Base-by-base conservation (phyloP, 1,140 invertebrate genomes). In the Psilanteris sp. region DNA sequence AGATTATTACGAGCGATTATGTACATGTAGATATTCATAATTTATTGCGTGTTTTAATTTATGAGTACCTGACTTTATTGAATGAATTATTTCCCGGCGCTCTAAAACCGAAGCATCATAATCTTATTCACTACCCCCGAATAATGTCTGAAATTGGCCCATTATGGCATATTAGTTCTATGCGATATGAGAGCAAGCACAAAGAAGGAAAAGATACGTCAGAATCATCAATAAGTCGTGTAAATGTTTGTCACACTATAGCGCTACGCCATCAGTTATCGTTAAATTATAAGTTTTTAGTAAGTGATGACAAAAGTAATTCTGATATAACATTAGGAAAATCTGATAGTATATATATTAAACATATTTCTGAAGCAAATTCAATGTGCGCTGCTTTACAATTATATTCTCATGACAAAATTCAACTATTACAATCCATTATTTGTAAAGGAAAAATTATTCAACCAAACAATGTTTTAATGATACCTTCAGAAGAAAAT, bases 211-310 rank as follows among this genome's bases (percentile, higher is more conserved):
- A 3, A 26, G n/a, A 4, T 1, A 26, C 24, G 7, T 26, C 24
- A 1, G 3, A 4, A 3, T 3, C n/a, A 26, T 26, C 24, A 14
- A 16, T 5, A 4, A 36, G 32, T 36, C 32, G 32, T 10, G 14
- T 36, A 1, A 36, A 36, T 16, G n/a, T 36, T 36, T 36, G 32
- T 36, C 1, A 14, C 4, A 43, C 6, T 2, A 43, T 43, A 4
- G 39, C 39, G 14, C 11, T 43, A 22, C 24, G 26, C 11, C 18
- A 36, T 26, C 18, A 26, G 8, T 43, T 43, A n/a, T 11, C 24
- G 7, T 14, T 4, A 7, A 36, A 36, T 16, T 36, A 11, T 20
- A n/a, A 32, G 2, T 7, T 32, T 32, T 32, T 32, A 2, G n/a
- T 32, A n/a, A n/a, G n/a, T n/a, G n/a, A n/a, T n/a, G n/a, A n/a